These are phyloP conservation scores for Pluvianellus socialis DNA, from an alignment of 2,113 vertebrate species.

Conservation along the genomic window DNA sequence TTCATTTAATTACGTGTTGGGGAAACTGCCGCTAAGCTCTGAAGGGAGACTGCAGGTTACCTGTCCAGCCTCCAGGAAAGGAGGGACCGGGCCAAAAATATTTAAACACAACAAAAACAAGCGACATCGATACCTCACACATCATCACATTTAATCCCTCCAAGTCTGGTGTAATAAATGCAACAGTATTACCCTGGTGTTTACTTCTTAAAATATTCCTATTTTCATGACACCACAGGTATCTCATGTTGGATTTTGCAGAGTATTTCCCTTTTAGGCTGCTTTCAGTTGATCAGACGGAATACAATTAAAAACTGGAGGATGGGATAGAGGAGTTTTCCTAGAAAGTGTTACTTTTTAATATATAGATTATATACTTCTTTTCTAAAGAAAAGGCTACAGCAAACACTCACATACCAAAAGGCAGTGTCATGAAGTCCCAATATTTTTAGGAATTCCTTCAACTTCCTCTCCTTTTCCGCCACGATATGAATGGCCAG, in stretches of 20 bases:
- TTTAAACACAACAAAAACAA: neutral
- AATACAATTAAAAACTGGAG: neutral
- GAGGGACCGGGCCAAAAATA: neutral
- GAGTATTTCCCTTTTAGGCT: neutral
- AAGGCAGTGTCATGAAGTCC: constrained; percentile 94
- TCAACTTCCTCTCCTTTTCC: constrained; percentile 93
- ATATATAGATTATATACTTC: neutral
- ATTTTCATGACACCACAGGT: neutral
- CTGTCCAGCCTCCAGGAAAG: neutral
- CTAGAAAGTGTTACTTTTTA: neutral
- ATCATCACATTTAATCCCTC: neutral
- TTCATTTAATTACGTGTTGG: accelerated
- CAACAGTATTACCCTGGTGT: neutral
- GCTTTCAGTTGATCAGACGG: neutral
- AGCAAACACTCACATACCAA: constrained; percentile 79
- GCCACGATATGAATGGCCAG: constrained; percentile 95
- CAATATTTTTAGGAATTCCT: constrained; percentile 95
- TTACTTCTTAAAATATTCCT: neutral
- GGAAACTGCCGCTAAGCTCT: neutral
- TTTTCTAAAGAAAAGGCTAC: accelerated
- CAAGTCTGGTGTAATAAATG: neutral
- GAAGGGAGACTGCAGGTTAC: neutral
- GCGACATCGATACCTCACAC: neutral
- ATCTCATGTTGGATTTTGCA: neutral
- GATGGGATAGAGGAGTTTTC: neutral